Evolutionary conservation across 53 echinoderm and acorn worm species (phyloP).

Genomic region (Hippasteria phrygiana): DNA sequence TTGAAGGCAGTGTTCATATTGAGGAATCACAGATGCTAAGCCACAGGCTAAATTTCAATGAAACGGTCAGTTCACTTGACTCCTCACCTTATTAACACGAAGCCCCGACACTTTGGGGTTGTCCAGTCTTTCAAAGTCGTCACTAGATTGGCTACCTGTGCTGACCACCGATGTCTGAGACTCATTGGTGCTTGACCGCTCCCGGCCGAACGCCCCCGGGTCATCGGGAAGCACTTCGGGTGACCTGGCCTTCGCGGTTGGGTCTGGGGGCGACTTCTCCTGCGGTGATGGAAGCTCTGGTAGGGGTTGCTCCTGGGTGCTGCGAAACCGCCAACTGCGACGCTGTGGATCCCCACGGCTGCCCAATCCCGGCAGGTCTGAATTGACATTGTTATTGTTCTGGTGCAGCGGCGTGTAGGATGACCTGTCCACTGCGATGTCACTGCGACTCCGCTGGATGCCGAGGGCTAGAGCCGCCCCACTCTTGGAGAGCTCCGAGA

Average conservation of each 20-base stretch:
- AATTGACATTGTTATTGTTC: constrained; percentile 97
- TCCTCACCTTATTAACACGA: constrained; percentile 55
- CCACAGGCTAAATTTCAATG: too few relatives aligned
- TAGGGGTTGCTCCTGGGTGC: constrained; percentile 20
- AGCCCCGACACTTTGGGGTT: constrained; percentile 70
- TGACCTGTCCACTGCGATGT: constrained; percentile 7
- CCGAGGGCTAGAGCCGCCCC: constrained; percentile 34
- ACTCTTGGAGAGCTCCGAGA: constrained; percentile 35
- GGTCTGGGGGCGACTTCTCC: constrained; percentile 34
- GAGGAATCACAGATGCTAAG: too few relatives aligned
- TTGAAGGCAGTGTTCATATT: too few relatives aligned
- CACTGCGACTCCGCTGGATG: constrained; percentile 42
- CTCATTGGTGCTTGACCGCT: constrained; percentile 52
- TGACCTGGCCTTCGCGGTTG: not conserved
- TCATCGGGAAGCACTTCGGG: constrained; percentile 21
- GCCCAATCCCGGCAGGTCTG: constrained; percentile 19
- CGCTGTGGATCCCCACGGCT: constrained; percentile 49
- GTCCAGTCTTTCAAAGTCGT: constrained; percentile 86
- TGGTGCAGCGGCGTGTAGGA: constrained; percentile 71
- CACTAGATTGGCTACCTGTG: constrained; percentile 68
- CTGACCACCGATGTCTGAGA: constrained; percentile 60
- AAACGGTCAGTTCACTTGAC: not conserved
- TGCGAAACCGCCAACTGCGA: constrained; percentile 42
- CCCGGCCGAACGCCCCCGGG: constrained; percentile 7
- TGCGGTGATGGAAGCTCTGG: constrained; percentile 39